phyloP scores from a whole-genome alignment of 2,888 invertebrate species.

The Papilio demoleus region DNA sequence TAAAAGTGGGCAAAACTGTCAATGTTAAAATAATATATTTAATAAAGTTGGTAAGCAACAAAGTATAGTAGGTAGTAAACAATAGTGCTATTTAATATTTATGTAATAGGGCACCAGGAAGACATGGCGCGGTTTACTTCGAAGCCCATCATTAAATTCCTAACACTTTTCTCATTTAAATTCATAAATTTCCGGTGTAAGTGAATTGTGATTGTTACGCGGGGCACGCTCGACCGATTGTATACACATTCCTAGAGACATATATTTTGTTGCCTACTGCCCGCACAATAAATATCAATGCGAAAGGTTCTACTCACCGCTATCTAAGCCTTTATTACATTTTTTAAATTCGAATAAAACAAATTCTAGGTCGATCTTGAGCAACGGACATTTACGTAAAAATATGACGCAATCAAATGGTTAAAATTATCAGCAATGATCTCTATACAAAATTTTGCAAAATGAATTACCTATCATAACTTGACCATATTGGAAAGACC shows the following conservation, averaged over 20 bases:
- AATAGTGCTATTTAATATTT: conserved; percentile 71
- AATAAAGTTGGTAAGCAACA: conserved; percentile 49
- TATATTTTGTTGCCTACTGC: conserved; percentile 51
- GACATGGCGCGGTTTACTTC: conserved; percentile 62
- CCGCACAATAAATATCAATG: conserved; percentile 46
- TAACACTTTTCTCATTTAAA: conserved; percentile 82
- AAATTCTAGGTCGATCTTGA: conserved; percentile 52
- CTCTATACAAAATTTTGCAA: conserved; percentile 65
- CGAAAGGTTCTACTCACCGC: conserved; percentile 42
- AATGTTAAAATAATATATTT: not conserved
- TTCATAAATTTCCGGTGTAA: conserved; percentile 83
- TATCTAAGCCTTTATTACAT: conserved; percentile 43
- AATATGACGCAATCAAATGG: conserved; percentile 49
- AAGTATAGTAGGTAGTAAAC: conserved; percentile 59
- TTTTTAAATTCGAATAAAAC: conserved; percentile 46
- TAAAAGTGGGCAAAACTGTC: not conserved
- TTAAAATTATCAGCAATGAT: conserved; percentile 52
- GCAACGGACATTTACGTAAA: conserved; percentile 58
- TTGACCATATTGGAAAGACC: conserved; percentile 39
- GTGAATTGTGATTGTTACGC: conserved; percentile 68
- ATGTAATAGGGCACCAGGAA: conserved; percentile 67
- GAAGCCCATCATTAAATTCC: conserved; percentile 79
- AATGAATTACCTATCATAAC: conserved; percentile 53
- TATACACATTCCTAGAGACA: conserved; percentile 61
- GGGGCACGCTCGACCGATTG: conserved; percentile 76